Evolutionary conservation across 2,113 vertebrate genomes (phyloP).

Genomic region (Alligator mississippiensis): DNA sequence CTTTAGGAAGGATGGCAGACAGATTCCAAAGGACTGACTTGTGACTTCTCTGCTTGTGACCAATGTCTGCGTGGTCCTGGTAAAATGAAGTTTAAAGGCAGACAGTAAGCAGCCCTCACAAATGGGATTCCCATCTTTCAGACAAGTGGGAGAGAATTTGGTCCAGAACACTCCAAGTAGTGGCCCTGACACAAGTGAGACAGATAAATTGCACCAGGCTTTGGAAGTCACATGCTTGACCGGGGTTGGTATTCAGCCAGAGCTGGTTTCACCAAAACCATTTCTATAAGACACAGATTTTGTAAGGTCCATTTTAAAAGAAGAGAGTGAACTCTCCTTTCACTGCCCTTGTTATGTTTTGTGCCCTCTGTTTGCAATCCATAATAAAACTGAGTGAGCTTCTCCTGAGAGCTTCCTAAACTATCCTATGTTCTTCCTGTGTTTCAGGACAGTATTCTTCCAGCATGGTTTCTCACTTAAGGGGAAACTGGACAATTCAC

Average conservation of each 20-base stretch:
- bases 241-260: neutral
- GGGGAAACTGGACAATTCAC: neutral
- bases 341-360: neutral
- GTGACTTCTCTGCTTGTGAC: neutral
- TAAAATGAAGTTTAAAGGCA: neutral
- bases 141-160: neutral
- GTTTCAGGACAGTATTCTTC: neutral
- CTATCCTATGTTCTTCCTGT: neutral
- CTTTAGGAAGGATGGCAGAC: neutral
- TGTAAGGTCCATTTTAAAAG: neutral
- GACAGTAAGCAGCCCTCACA: neutral
- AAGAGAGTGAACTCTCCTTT: neutral
- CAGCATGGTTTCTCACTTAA: neutral
- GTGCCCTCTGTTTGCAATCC: neutral
- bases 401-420: neutral
- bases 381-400: neutral
- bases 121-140: neutral
- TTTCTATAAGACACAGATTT: too few species aligned
- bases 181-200: neutral
- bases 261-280: neutral
- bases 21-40: neutral
- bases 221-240: neutral
- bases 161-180: neutral
- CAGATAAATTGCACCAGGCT: neutral
- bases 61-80: neutral